Evolutionary conservation across 2,113 vertebrate genomes (phyloP), one percentile per base, ranked within the genome.

Genomic region (Lanius ludovicianus): DNA sequence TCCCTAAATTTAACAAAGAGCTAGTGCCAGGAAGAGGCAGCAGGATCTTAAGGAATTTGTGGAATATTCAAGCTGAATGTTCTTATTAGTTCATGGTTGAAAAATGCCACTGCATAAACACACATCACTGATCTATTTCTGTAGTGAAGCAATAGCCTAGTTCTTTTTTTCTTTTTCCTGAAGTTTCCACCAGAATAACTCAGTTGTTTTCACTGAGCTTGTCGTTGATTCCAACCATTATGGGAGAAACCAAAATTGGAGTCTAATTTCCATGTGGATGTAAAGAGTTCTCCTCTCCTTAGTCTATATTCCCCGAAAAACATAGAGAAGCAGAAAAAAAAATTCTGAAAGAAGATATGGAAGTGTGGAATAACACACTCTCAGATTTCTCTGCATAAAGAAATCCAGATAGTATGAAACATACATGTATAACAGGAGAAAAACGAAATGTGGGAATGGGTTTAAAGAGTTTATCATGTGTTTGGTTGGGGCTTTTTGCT

Each of bases 21-120:
- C 35, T 80, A 63, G 52, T 90, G 57, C n/a, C 46, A 68, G 73
- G 41, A 83, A 93, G 47, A 93, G 28, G 47, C 53, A 89, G 69
- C 44, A 52, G 76, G 24, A 75, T 63, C 83, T 92, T 92, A 78
- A 87, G 49, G 83, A 95, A 89, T 87, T 57, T 84, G 30, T 89
- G 65, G 64, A 94, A 78, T 95, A 95, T 75, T 93, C 52, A 82
- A 81, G 49, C 75, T 59, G 71, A 91, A 39, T 91, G 57, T 87
- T 94, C 91, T 71, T 89, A 82, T 63, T 96, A 95, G 69, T 82
- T 73, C 57, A n/a, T 42, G 50, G 87, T 30, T 93, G 56, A 91
- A 85, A 97, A 91, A 95, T 84, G 84, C 62, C 89, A 71, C 87
- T 80, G 81, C 50, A 52, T 91, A 64, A 94, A 69, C 60, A 81